Evolutionary conservation across 2,888 invertebrate species (phyloP).

Genomic region (Trichopria drosophilae): DNA sequence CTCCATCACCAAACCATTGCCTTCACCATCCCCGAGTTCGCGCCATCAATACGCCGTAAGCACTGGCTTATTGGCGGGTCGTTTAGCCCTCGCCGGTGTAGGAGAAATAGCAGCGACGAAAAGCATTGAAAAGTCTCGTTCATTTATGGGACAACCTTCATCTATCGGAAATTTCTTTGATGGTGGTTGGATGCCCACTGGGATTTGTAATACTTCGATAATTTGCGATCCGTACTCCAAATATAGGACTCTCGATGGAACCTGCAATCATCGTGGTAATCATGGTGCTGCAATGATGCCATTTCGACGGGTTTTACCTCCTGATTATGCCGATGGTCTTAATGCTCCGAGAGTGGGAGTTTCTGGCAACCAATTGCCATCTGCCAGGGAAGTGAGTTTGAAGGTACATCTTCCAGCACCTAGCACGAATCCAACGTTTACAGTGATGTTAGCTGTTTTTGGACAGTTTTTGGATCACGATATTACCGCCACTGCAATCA

Average conservation of each 20-base stretch:
- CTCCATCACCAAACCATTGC: constrained; percentile 59
- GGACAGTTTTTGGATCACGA: constrained; percentile 89
- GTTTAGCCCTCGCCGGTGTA: constrained; percentile 69
- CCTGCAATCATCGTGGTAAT: constrained; percentile 72
- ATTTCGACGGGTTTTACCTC: constrained; percentile 72
- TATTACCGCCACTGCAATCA: constrained; percentile 80
- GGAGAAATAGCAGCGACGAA: constrained; percentile 72
- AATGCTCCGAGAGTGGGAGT: constrained; percentile 64
- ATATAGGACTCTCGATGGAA: constrained; percentile 73
- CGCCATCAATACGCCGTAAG: constrained; percentile 73
- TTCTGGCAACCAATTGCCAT: constrained; percentile 66
- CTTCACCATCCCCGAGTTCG: constrained; percentile 66
- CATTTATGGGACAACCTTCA: constrained; percentile 44
- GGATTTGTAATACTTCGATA: neutral
- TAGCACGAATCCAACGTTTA: constrained; percentile 73
- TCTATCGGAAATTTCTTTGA: constrained; percentile 47
- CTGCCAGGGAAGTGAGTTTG: constrained; percentile 75
- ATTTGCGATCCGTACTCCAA: constrained; percentile 53
- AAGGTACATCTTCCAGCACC: constrained; percentile 73
- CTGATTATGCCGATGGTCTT: constrained; percentile 77
- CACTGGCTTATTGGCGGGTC: constrained; percentile 65
- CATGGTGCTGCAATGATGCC: constrained; percentile 77
- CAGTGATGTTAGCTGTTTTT: constrained; percentile 84
- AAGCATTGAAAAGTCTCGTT: constrained; percentile 59
- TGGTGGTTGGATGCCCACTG: constrained; percentile 45